Base-by-base conservation (phyloP, 2,113 vertebrate species). In the Gavialis gangeticus region DNA sequence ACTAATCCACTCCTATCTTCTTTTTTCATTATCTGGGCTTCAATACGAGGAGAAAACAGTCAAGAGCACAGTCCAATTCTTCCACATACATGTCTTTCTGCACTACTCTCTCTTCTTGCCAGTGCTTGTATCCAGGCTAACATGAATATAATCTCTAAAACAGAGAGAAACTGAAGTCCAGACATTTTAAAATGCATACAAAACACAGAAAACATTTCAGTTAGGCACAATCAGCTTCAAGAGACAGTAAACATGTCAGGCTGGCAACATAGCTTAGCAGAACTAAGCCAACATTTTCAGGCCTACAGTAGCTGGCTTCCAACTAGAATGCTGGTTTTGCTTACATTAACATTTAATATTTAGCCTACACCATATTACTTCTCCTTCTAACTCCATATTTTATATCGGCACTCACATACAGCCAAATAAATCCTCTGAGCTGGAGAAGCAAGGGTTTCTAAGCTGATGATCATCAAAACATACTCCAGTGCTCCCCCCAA, bases 181-280 rank as follows among this genome's bases (percentile, higher is more conserved):
- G 80, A 73, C 66, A 63, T 83, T 90, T 84, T 85, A 94, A 90
- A 97, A 94, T 88, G 34, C 90, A 69, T 69, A 37, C 12, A 87
- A 91, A 89, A 92, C 6, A 88, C 6, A 78, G 18, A 56, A 21
- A 73, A 37, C 15, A 73, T 22, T 46, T 30, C 5, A 86, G 59
- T 77, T 92, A 94, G 94, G 83, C 10, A 81, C 57, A 69, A 15
- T 0, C 0, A 84, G 46, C 62, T 28, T 34, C 4, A 89, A 84
- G 15, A 27, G 64, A 91, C 69, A 66, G 21, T 75, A 92, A 93
- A 94, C 34, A 59, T 1, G 17, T 0, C 46, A 0, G 88, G 15
- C n/a, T 13, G 79, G 28, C 66, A 88, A 83, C 54, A 62, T 12
- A 95, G 87, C 86, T 82, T 90, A 13, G 85, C 22, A 95, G 55